Conservation (phyloP, 2,888 invertebrate species). For the Clistopyga incitator region DNA sequence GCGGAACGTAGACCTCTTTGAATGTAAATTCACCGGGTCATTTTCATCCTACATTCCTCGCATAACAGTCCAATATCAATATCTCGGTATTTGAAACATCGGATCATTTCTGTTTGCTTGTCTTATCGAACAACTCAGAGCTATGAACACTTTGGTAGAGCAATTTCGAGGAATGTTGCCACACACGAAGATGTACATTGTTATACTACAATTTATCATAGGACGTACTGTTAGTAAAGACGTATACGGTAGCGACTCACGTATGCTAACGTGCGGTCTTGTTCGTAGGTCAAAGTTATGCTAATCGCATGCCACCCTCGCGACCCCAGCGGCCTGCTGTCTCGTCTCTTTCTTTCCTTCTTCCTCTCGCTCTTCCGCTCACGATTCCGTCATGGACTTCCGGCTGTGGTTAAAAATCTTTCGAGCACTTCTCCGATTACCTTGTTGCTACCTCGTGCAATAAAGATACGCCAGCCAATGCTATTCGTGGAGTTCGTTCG, state of each 20-base stretch:
- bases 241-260: conserved; percentile 64
- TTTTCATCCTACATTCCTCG: background rate
- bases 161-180: conserved; percentile 26
- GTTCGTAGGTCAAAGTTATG: conserved; percentile 70
- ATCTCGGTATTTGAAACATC: background rate
- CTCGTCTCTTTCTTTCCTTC: conserved; percentile 27
- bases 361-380: conserved; percentile 46
- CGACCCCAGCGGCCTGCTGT: conserved; percentile 53
- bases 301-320: conserved; percentile 68
- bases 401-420: conserved; percentile 47
- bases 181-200: conserved; percentile 30
- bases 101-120: conserved; percentile 5
- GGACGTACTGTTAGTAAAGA: conserved; percentile 30
- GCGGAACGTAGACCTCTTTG: too few species aligned
- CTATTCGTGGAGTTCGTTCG: background rate
- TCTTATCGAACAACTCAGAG: conserved; percentile 4
- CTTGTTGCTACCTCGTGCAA: conserved; percentile 11
- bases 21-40: background rate
- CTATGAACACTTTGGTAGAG: background rate
- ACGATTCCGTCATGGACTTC: conserved; percentile 56
- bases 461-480: background rate
- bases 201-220: conserved; percentile 1
- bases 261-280: conserved; percentile 61
- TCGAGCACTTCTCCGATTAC: conserved; percentile 37
- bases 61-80: background rate